Percentiles rank a stretch among this genome's conserved stretches.
phyloP scores from a whole-genome alignment of 2,888 invertebrate genomes.

The Rugalucina vietnamica region DNA sequence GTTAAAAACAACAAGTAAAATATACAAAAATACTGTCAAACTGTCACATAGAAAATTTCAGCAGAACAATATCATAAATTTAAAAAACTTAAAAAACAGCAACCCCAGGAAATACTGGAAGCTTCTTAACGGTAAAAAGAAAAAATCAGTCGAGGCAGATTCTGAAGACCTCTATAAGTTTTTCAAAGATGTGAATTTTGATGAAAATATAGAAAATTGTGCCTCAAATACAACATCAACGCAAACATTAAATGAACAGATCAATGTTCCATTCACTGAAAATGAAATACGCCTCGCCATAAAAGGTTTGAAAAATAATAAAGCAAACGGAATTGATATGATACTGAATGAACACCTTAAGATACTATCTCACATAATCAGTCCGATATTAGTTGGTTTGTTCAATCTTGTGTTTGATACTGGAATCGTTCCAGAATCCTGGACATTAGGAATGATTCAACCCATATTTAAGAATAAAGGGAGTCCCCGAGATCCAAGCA shows the following conservation, averaged over 20 bases:
- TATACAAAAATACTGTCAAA: neutral
- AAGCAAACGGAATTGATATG: neutral
- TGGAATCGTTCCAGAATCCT: neutral
- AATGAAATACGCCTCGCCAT: neutral
- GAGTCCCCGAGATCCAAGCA: too few relatives aligned
- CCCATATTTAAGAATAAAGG: neutral
- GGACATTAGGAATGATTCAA: neutral
- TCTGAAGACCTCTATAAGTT: neutral
- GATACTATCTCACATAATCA: neutral
- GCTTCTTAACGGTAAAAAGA: too few relatives aligned
- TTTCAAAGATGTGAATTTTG: neutral
- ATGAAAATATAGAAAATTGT: neutral
- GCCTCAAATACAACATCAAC: neutral
- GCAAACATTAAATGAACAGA: too few relatives aligned
- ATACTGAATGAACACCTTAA: neutral
- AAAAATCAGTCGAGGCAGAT: too few relatives aligned
- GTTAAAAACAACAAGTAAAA: neutral
- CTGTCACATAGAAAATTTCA: neutral
- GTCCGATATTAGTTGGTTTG: neutral
- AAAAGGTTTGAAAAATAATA: neutral
- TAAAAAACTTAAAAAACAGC: neutral
- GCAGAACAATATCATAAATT: neutral
- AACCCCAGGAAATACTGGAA: neutral
- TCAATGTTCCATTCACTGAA: neutral
- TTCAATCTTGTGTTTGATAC: neutral